Evolutionary conservation across 2,113 vertebrate species (phyloP).

Genomic region (Eulemur rufifrons): DNA sequence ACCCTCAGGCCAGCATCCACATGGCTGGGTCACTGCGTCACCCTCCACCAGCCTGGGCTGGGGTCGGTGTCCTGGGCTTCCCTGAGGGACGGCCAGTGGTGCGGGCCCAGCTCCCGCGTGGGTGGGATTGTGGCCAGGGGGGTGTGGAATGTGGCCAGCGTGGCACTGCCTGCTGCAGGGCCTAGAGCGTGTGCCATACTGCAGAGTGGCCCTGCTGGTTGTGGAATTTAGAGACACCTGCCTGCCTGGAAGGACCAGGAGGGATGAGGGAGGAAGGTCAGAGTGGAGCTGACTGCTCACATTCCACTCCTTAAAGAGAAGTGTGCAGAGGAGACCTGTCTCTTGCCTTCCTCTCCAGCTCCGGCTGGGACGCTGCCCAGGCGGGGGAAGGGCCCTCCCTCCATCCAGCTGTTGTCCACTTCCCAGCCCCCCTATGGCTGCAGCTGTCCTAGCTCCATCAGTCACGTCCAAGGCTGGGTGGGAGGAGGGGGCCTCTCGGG

Average conservation of each 20-base stretch:
- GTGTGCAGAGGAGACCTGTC: not conserved
- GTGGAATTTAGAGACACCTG: not conserved
- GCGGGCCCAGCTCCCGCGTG: rapidly evolving
- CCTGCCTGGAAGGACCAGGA: not conserved
- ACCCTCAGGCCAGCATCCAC: not conserved
- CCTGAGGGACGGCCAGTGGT: not conserved
- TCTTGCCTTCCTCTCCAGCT: constrained; percentile 2
- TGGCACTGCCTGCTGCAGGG: not conserved
- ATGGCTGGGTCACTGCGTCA: not conserved
- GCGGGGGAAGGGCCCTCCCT: constrained; percentile 16
- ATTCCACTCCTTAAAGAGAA: not conserved
- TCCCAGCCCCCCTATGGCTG: not conserved
- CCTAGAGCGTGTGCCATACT: rapidly evolving
- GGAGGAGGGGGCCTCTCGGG: constrained; percentile 30
- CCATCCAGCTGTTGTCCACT: constrained; percentile 71
- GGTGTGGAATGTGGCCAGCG: not conserved
- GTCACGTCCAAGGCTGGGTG: constrained; percentile 54
- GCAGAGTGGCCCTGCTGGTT: not conserved
- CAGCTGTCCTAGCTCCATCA: constrained; percentile 85
- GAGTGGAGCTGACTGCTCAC: not conserved
- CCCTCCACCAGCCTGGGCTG: not conserved
- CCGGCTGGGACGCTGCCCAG: constrained; percentile 32
- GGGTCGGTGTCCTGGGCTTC: not conserved
- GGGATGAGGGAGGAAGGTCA: not conserved
- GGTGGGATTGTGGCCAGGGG: not conserved